These are phyloP conservation scores for Hydrophis major DNA, from an alignment of 2,797 vertebrate genomes.

Conservation along the genomic window DNA sequence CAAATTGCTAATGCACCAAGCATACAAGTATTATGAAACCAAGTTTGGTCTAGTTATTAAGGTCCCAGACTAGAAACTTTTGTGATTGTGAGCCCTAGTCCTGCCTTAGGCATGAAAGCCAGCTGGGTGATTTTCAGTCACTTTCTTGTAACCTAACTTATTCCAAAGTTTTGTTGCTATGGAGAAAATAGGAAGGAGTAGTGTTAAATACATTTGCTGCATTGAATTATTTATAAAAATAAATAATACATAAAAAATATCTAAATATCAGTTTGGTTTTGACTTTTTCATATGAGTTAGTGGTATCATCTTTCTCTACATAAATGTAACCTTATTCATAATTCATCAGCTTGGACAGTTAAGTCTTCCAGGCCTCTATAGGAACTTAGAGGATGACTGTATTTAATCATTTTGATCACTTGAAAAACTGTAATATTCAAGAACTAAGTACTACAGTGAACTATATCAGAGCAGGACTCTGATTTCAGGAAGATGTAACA, in stretches of 20 bases:
- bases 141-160: neutral
- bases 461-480: neutral
- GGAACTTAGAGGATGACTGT: neutral
- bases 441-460: neutral
- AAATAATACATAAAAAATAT: neutral
- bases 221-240: neutral
- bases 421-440: neutral
- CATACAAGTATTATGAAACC: neutral
- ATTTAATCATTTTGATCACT: neutral
- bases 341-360: neutral
- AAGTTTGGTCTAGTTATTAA: neutral
- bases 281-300: neutral
- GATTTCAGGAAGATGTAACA: neutral
- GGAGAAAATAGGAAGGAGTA: neutral
- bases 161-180: neutral
- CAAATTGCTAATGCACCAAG: neutral
- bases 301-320: neutral
- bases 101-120: neutral
- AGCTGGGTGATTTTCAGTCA: neutral
- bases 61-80: neutral
- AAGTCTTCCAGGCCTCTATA: neutral
- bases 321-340: neutral
- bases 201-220: neutral
- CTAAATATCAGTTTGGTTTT: neutral
- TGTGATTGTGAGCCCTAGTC: neutral